phyloP scores from a whole-genome alignment of 2,797 vertebrate species.

The Halcyon chelicuti region DNA sequence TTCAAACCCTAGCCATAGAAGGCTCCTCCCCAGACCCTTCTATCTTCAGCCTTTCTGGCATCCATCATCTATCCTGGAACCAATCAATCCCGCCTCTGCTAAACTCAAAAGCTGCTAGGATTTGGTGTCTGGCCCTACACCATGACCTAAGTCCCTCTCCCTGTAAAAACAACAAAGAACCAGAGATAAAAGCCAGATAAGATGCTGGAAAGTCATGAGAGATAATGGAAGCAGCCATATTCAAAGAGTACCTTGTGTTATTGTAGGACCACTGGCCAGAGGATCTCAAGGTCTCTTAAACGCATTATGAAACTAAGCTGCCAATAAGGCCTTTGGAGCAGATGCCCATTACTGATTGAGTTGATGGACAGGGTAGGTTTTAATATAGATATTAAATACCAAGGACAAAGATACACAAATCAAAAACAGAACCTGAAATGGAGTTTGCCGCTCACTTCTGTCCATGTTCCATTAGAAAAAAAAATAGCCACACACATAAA shows the following conservation, averaged over 20 bases:
- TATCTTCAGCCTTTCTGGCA: not conserved
- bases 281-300: not conserved
- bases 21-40: not conserved
- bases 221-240: not conserved
- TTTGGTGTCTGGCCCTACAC: not conserved
- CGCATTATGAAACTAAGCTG: not conserved
- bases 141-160: not conserved
- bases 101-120: not conserved
- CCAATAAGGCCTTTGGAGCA: not conserved
- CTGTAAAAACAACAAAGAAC: not conserved
- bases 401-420: not conserved
- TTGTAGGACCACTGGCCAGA: not conserved
- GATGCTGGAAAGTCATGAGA: not conserved
- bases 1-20: not conserved
- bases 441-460: not conserved
- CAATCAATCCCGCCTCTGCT: not conserved
- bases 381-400: not conserved
- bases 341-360: not conserved
- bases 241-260: not conserved
- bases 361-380: not conserved
- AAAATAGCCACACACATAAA: not conserved
- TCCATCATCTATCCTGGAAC: not conserved
- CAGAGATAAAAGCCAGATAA: not conserved
- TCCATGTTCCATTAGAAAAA: not conserved
- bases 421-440: not conserved